Conservation (phyloP, 2,888 invertebrate species). For the Diploptera punctata region DNA sequence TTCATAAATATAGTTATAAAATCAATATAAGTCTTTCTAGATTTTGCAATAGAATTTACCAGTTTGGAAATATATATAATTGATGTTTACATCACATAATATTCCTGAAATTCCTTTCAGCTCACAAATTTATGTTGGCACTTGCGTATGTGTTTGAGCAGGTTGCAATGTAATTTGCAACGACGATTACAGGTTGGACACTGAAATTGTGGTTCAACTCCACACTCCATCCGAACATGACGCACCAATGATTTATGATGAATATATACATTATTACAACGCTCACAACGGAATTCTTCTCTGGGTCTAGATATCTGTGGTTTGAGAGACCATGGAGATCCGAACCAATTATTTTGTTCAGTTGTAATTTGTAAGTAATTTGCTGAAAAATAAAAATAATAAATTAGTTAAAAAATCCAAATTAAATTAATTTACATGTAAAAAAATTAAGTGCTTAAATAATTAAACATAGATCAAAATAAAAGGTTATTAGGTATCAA, state of each 20-base stretch:
- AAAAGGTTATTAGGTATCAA: no score
- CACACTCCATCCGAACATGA: conserved; percentile 47
- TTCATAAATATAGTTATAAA: no score
- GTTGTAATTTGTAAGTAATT: background rate
- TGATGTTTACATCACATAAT: no score
- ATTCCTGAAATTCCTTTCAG: no score
- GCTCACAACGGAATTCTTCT: background rate
- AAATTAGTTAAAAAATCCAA: no score
- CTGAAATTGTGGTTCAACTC: conserved; percentile 48
- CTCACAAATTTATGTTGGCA: conserved; percentile 4
- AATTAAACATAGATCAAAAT: no score
- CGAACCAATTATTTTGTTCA: background rate
- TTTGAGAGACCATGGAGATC: background rate
- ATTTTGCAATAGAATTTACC: no score
- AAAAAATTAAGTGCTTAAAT: no score
- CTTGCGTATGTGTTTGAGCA: conserved; percentile 30
- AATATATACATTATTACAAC: conserved; percentile 3
- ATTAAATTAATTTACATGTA: no score
- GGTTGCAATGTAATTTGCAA: background rate
- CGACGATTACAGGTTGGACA: conserved; percentile 50
- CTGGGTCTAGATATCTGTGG: background rate
- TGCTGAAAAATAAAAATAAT: background rate
- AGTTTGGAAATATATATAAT: no score
- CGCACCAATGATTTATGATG: conserved; percentile 20
- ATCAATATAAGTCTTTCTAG: no score